Evolutionary conservation across 2,888 invertebrate species (phyloP).

Genomic region (Chydorus sphaericus): DNA sequence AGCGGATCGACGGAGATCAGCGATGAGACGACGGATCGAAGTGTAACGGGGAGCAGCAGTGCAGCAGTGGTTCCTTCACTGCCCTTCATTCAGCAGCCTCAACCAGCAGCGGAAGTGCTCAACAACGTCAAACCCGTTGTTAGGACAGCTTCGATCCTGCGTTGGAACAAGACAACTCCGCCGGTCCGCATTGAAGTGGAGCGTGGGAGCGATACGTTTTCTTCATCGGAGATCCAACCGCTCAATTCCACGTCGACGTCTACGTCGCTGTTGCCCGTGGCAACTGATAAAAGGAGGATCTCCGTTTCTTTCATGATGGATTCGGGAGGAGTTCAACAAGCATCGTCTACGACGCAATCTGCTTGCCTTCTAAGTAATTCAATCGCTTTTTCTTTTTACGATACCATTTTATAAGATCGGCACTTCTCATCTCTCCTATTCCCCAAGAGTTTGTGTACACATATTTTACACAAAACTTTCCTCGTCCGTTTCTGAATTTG

Average conservation of each 20-base stretch:
- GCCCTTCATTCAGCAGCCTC: background rate
- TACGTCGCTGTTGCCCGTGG: background rate
- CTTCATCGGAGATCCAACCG: background rate
- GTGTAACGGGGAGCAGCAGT: background rate
- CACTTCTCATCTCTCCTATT: too few relatives aligned
- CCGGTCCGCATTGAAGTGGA: constrained; percentile 15
- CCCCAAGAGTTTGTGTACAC: too few relatives aligned
- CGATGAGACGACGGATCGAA: constrained; percentile 7
- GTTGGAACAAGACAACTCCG: constrained; percentile 3
- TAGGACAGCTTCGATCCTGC: background rate
- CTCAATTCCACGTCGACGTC: background rate
- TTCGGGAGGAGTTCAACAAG: too few relatives aligned
- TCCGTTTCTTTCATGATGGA: constrained; percentile 8
- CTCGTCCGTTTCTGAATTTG: too few relatives aligned
- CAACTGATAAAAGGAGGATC: background rate
- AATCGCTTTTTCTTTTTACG: too few relatives aligned
- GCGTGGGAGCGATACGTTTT: constrained; percentile 7
- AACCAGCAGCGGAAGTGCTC: background rate
- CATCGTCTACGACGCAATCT: too few relatives aligned
- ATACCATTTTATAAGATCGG: too few relatives aligned
- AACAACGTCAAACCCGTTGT: background rate
- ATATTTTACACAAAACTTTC: too few relatives aligned
- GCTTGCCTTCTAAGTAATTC: too few relatives aligned
- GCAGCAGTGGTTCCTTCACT: too few relatives aligned
- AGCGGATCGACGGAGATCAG: constrained; percentile 13